Evolutionary conservation across 2,113 vertebrate species (phyloP).

Genomic region (Corythoichthys haematopterus): DNA sequence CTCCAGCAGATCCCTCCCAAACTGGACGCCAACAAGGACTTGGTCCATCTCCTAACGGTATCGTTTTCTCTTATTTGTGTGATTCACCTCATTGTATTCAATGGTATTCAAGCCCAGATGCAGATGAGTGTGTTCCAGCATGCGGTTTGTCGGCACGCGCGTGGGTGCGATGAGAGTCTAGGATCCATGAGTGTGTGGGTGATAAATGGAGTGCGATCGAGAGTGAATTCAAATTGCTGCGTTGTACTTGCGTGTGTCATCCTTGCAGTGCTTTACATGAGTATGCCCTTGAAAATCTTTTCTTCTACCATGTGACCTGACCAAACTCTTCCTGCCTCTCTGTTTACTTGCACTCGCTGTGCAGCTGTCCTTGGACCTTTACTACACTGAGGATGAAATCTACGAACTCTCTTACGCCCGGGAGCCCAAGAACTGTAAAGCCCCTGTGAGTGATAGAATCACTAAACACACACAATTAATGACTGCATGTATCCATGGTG

Average conservation of each 20-base stretch:
- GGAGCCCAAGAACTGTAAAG: slow-evolving; percentile 85
- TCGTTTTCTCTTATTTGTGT: slow-evolving; percentile 12
- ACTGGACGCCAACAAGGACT: slow-evolving; percentile 91
- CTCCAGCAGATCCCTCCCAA: slow-evolving; percentile 85
- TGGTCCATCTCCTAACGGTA: slow-evolving; percentile 92
- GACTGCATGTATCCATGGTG: background rate
- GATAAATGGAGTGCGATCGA: slow-evolving; percentile 56
- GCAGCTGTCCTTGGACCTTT: slow-evolving; percentile 91
- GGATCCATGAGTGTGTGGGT: slow-evolving; percentile 63
- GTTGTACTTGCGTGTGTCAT: slow-evolving; percentile 8
- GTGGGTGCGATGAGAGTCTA: slow-evolving; percentile 63
- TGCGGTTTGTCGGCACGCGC: slow-evolving; percentile 34
- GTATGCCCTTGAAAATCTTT: slow-evolving; percentile 48
- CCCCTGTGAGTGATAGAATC: slow-evolving; percentile 75
- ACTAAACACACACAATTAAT: background rate
- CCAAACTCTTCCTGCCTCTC: slow-evolving; percentile 15
- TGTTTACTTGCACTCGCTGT: slow-evolving; percentile 16
- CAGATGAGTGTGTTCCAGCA: slow-evolving; percentile 48
- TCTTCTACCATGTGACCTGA: slow-evolving; percentile 34
- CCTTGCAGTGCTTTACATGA: background rate
- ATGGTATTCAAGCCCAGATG: slow-evolving; percentile 31
- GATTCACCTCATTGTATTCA: slow-evolving; percentile 30
- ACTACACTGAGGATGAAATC: slow-evolving; percentile 95
- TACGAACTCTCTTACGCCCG: slow-evolving; percentile 92
- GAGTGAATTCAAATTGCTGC: slow-evolving; percentile 48